These are phyloP conservation scores for Burhinus oedicnemus DNA, from an alignment of 2,113 vertebrate genomes.

Conservation along the genomic window DNA sequence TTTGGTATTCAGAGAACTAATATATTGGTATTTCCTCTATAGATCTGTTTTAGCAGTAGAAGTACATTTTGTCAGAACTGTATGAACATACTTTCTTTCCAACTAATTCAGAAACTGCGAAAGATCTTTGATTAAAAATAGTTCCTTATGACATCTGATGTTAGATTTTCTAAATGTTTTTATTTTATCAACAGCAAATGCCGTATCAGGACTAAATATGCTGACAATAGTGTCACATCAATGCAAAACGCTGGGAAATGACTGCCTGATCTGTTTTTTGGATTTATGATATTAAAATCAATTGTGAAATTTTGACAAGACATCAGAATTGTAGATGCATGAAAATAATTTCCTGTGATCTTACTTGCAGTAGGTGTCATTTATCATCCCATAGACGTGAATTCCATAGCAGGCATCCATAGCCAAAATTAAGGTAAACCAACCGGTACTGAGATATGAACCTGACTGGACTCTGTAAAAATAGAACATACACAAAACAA, in stretches of 20 bases:
- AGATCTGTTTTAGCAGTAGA: neutral
- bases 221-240: constrained; percentile 68
- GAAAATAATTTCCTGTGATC: constrained; percentile 77
- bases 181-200: constrained; percentile 68
- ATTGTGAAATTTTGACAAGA: constrained; percentile 77
- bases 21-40: constrained; percentile 1
- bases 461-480: constrained; percentile 93
- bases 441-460: constrained; percentile 97
- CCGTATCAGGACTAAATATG: constrained; percentile 27
- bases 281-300: constrained; percentile 76
- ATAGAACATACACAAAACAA: constrained; percentile 64
- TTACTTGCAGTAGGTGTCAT: constrained; percentile 99
- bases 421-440: constrained; percentile 98
- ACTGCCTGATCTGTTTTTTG: constrained; percentile 57
- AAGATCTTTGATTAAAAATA: constrained; percentile 56
- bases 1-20: constrained; percentile 50
- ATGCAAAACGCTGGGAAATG: constrained; percentile 55
- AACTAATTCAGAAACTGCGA: constrained; percentile 8
- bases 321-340: constrained; percentile 70
- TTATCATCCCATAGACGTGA: constrained; percentile 98
- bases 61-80: constrained; percentile 30
- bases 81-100: constrained; percentile 10
- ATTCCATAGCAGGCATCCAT: constrained; percentile 99
- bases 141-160: constrained; percentile 44
- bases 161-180: constrained; percentile 60